phyloP scores from a whole-genome alignment of 1,140 invertebrate species.

The Stenopsyche tienmushanensis region DNA sequence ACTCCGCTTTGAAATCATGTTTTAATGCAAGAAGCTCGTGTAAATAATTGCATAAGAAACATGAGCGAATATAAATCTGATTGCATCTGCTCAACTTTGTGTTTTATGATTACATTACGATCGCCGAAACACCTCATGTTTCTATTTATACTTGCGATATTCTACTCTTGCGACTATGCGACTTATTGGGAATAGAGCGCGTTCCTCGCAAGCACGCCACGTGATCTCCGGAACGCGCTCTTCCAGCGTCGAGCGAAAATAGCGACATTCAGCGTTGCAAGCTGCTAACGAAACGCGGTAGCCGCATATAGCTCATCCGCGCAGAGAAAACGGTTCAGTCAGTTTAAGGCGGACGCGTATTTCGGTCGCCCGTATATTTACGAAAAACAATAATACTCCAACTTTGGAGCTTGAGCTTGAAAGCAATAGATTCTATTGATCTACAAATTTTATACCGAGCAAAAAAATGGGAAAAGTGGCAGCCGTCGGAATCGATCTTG shows the following conservation, averaged over 20 bases:
- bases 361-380: not conserved
- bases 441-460: not conserved
- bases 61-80: no score
- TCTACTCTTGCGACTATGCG: not conserved
- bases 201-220: not conserved
- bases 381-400: not conserved
- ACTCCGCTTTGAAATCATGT: no score
- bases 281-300: conserved; percentile 5
- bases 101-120: not conserved
- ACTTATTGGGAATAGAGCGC: conserved; percentile 2
- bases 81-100: no score
- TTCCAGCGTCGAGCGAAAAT: no score
- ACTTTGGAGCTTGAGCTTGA: not conserved
- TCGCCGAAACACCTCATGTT: not conserved
- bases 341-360: not conserved
- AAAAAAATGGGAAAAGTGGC: conserved; percentile 51
- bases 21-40: no score
- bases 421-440: no score
- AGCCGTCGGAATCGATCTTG: conserved; percentile 73
- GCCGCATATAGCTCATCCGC: conserved; percentile 1
- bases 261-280: not conserved
- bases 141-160: conserved; percentile 21
- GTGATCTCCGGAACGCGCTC: conserved; percentile 5
- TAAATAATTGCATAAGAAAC: no score
- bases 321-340: not conserved